phyloP scores from a whole-genome alignment of 2,797 vertebrate species.

The Oreochromis grahami region DNA sequence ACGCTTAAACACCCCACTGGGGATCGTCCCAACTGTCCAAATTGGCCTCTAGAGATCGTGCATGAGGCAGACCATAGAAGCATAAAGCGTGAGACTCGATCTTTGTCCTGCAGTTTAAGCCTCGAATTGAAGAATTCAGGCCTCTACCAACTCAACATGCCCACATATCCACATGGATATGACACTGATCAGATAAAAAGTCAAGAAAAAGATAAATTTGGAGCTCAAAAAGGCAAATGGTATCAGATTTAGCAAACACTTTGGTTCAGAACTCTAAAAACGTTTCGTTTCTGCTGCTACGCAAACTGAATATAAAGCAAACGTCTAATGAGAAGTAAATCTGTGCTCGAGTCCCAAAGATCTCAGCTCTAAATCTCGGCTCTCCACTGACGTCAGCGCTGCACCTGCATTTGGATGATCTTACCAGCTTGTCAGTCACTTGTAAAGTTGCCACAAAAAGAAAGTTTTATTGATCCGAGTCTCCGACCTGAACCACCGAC shows the following conservation, averaged over 20 bases:
- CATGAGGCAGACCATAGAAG: not conserved
- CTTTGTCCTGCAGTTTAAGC: not conserved
- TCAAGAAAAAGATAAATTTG: accelerated
- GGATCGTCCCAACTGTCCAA: accelerated
- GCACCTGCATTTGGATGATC: not conserved
- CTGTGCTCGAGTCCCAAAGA: accelerated
- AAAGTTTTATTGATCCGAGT: not conserved
- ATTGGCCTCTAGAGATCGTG: not conserved
- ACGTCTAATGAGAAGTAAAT: not conserved
- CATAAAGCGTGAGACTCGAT: accelerated
- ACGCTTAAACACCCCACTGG: accelerated
- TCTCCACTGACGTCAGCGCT: not conserved
- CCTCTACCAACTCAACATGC: not conserved
- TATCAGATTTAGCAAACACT: not conserved
- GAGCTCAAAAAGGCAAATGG: not conserved
- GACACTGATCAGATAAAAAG: not conserved
- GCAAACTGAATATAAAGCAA: accelerated
- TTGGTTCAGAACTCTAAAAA: not conserved
- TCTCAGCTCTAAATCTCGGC: not conserved
- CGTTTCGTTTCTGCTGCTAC: not conserved
- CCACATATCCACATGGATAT: not conserved
- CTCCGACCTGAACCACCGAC: not conserved
- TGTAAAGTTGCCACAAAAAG: not conserved
- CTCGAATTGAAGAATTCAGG: not conserved
- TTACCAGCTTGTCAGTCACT: not conserved